Percentiles rank a stretch among this genome's conserved stretches.
phyloP scores from a whole-genome alignment of 2,888 invertebrate genomes.

The Stictocephala bisonia region DNA sequence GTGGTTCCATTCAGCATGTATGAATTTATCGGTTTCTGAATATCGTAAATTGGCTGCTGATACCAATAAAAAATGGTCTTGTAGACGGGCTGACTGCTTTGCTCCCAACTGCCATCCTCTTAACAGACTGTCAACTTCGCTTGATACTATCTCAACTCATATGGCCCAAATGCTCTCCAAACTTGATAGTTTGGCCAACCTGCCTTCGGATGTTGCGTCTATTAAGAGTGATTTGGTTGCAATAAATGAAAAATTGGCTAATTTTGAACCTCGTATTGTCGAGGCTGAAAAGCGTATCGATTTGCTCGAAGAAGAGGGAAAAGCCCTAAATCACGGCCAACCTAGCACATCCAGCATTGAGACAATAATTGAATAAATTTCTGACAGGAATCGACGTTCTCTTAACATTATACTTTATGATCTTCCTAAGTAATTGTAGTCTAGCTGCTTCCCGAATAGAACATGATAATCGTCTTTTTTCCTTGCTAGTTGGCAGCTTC shows the following conservation, averaged over 20 bases:
- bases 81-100: neutral
- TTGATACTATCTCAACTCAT: neutral
- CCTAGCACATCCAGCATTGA: neutral
- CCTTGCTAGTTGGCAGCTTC: neutral
- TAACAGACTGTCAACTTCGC: neutral
- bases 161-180: neutral
- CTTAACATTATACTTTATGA: neutral
- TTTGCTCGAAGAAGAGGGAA: neutral
- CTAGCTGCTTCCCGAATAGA: neutral
- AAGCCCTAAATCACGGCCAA: neutral
- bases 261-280: neutral
- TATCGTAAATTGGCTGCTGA: neutral
- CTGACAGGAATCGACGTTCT: neutral
- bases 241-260: neutral
- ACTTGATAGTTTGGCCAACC: neutral
- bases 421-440: conserved; percentile 1
- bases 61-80: neutral
- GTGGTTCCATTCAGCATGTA: neutral
- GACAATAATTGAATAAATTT: neutral
- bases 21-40: conserved; percentile 5
- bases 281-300: neutral
- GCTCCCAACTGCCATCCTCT: neutral
- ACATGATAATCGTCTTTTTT: neutral
- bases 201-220: neutral
- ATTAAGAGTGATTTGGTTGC: neutral